Evolutionary conservation across 2,888 invertebrate genomes (phyloP).

Genomic region (Erebia palarica): DNA sequence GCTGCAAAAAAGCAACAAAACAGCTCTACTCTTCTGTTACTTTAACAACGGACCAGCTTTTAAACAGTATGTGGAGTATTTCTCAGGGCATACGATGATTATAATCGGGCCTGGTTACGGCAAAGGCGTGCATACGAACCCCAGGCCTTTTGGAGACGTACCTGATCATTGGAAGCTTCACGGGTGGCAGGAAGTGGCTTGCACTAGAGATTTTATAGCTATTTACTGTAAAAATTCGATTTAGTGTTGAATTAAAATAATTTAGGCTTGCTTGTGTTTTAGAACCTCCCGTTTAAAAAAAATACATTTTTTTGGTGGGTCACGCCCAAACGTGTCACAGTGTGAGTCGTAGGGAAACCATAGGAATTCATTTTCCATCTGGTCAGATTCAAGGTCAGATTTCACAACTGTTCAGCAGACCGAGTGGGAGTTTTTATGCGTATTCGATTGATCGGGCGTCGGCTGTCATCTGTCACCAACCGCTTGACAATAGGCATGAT

Average conservation of each 20-base stretch:
- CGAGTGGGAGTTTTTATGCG: too few relatives aligned
- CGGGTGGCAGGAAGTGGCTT: constrained; percentile 82
- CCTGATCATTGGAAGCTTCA: constrained; percentile 82
- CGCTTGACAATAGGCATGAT: too few relatives aligned
- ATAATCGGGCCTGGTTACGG: constrained; percentile 88
- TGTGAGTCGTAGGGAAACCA: too few relatives aligned
- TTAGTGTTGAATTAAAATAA: not conserved
- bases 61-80: constrained; percentile 84
- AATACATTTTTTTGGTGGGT: not conserved
- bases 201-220: constrained; percentile 85
- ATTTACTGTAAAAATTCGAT: constrained; percentile 68
- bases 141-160: constrained; percentile 84
- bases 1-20: constrained; percentile 63
- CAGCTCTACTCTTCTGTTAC: constrained; percentile 90
- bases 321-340: too few relatives aligned
- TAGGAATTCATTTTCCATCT: too few relatives aligned
- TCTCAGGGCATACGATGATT: constrained; percentile 85
- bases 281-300: not conserved
- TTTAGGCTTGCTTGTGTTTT: not conserved
- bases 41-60: constrained; percentile 89
- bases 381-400: too few relatives aligned
- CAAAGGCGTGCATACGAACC: constrained; percentile 86
- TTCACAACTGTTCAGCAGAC: too few relatives aligned
- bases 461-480: too few relatives aligned
- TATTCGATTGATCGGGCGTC: too few relatives aligned